Evolutionary conservation across 2,888 invertebrate species (phyloP).

Genomic region (Lepidocyrtinus sp.): DNA sequence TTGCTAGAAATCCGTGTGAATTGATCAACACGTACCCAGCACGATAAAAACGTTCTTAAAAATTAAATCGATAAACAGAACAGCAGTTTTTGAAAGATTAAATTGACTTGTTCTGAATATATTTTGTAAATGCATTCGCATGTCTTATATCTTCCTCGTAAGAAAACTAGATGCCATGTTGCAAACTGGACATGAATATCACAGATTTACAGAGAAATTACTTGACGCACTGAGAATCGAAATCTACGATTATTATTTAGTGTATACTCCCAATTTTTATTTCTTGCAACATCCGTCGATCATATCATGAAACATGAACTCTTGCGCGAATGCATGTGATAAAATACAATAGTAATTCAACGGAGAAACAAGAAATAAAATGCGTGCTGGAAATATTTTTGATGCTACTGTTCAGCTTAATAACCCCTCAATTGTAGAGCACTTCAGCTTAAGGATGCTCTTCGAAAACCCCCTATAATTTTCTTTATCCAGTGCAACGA

Average conservation of each 20-base stretch:
- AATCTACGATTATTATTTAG: too few species aligned
- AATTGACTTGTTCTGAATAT: too few species aligned
- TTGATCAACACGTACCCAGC: slow-evolving; percentile 40
- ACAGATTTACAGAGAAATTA: too few species aligned
- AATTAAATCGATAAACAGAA: too few species aligned
- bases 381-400: neutral
- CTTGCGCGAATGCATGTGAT: neutral
- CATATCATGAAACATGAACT: neutral
- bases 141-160: too few species aligned
- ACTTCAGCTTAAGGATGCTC: slow-evolving; percentile 53
- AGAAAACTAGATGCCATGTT: too few species aligned
- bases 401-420: slow-evolving; percentile 32
- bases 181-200: too few species aligned
- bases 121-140: too few species aligned
- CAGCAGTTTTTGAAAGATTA: too few species aligned
- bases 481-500: slow-evolving; percentile 17
- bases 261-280: too few species aligned
- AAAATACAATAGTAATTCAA: neutral
- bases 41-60: slow-evolving; percentile 36
- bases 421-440: slow-evolving; percentile 53
- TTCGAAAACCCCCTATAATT: slow-evolving; percentile 49
- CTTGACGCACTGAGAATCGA: too few species aligned
- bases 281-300: too few species aligned
- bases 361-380: neutral
- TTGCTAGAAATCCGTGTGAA: slow-evolving; percentile 33